phyloP scores from a whole-genome alignment of 1,140 invertebrate species.

The Halesus radiatus region DNA sequence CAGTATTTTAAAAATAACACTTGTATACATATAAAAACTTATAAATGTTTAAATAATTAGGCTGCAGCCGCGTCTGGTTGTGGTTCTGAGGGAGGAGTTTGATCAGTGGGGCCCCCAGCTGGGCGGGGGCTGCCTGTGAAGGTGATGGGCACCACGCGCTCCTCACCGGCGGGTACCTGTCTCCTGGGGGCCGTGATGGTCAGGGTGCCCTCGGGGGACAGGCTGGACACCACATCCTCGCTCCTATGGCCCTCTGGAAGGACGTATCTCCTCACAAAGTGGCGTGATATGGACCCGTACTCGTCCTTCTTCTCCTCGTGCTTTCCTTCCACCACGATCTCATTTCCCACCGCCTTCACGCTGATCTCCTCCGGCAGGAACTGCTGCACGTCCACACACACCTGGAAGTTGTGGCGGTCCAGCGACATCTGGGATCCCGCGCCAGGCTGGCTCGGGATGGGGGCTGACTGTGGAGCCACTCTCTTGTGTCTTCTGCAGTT shows the following conservation, averaged over 20 bases:
- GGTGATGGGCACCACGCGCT: conserved; percentile 62
- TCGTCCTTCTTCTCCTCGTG: conserved; percentile 84
- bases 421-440: conserved; percentile 64
- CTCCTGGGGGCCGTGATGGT: conserved; percentile 75
- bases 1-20: too few relatives aligned
- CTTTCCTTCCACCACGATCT: conserved; percentile 79
- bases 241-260: conserved; percentile 78
- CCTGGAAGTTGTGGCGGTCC: conserved; percentile 76
- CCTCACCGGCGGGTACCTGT: conserved; percentile 59
- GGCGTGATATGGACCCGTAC: conserved; percentile 80
- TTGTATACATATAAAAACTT: too few relatives aligned
- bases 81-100: too few relatives aligned
- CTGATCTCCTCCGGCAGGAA: conserved; percentile 87
- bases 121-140: conserved; percentile 59
- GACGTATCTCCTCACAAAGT: conserved; percentile 80
- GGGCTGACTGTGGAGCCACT: not conserved
- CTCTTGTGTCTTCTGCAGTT: conserved; percentile 38
- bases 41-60: too few relatives aligned
- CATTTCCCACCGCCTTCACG: conserved; percentile 84
- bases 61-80: too few relatives aligned
- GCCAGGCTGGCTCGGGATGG: not conserved
- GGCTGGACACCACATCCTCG: conserved; percentile 75
- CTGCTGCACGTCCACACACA: conserved; percentile 86
- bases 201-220: conserved; percentile 83
- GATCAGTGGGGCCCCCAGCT: not conserved